Percentiles rank a stretch among this genome's conserved stretches.
phyloP scores from a whole-genome alignment of 2,888 invertebrate genomes.

The Tethea ocularis region DNA sequence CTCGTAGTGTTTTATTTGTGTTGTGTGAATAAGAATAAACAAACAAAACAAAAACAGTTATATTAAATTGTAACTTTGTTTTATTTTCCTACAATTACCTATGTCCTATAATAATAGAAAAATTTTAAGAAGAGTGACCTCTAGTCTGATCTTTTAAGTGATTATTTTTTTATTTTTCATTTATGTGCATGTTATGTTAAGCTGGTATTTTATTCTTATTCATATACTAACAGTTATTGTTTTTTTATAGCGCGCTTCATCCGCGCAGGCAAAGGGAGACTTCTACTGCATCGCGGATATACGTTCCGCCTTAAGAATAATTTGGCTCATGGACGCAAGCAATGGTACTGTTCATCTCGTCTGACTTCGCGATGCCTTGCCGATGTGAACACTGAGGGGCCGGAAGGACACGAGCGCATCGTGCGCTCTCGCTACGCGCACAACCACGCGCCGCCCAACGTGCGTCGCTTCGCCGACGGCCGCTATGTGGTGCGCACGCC shows the following conservation, averaged over 20 bases:
- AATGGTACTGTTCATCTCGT: constrained; percentile 80
- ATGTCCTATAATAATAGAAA: not conserved
- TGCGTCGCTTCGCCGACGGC: constrained; percentile 78
- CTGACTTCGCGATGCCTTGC: constrained; percentile 78
- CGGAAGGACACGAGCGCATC: constrained; percentile 79
- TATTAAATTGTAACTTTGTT: constrained; percentile 8
- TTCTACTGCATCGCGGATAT: constrained; percentile 76
- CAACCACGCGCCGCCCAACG: constrained; percentile 79
- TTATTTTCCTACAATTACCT: constrained; percentile 19
- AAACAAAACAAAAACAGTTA: not conserved
- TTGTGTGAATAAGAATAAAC: constrained; percentile 12
- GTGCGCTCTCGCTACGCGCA: constrained; percentile 78
- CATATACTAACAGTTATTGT: not conserved
- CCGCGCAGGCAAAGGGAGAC: constrained; percentile 75
- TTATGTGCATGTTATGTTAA: not conserved
- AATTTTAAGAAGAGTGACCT: too few species aligned
- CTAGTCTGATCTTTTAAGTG: too few species aligned
- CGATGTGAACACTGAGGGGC: constrained; percentile 78
- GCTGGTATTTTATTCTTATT: not conserved
- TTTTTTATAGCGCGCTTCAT: constrained; percentile 66
- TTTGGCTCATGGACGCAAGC: constrained; percentile 79
- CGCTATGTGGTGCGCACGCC: constrained; percentile 79
- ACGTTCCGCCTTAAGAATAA: constrained; percentile 80
- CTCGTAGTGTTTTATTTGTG: constrained; percentile 33
- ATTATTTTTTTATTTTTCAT: too few species aligned